Percentiles rank a stretch among this genome's conserved stretches.
Evolutionary conservation across 2,888 invertebrate genomes (phyloP).

Genomic region (Stegophylla sp.): DNA sequence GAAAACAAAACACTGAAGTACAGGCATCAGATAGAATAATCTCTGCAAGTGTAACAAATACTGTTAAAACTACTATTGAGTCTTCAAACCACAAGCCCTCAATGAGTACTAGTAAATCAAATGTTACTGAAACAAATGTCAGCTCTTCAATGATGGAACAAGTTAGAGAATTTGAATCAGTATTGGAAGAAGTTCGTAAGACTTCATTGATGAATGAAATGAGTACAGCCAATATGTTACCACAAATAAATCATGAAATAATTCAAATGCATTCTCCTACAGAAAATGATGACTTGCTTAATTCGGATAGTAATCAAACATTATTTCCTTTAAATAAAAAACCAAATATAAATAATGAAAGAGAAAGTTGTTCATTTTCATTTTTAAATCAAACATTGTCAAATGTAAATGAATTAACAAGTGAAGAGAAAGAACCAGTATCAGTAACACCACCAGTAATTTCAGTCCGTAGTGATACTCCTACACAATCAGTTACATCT

Average conservation of each 20-base stretch:
- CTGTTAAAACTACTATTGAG: conserved; percentile 57
- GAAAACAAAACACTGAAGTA: conserved; percentile 51
- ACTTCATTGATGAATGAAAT: conserved; percentile 69
- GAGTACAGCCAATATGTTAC: conserved; percentile 28
- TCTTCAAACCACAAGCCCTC: conserved; percentile 62
- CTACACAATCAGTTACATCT: conserved; percentile 68
- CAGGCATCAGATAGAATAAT: conserved; percentile 60
- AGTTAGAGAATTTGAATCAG: conserved; percentile 80
- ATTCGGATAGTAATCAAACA: conserved; percentile 59
- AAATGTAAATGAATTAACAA: conserved; percentile 15
- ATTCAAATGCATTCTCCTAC: conserved; percentile 58
- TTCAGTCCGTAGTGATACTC: conserved; percentile 65
- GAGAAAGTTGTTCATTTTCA: conserved; percentile 49
- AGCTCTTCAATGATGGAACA: conserved; percentile 81
- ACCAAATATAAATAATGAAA: not conserved
- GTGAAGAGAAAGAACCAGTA: conserved; percentile 59
- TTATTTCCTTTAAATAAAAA: conserved; percentile 46
- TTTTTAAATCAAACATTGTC: conserved; percentile 52
- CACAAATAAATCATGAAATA: conserved; percentile 55
- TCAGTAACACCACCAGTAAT: conserved; percentile 66
- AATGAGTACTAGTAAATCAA: conserved; percentile 64
- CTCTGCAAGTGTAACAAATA: conserved; percentile 4
- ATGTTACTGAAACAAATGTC: conserved; percentile 69
- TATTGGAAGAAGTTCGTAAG: conserved; percentile 74
- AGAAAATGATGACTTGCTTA: conserved; percentile 60